Base-by-base conservation (phyloP, 2,113 vertebrate species). In the Eolophus roseicapilla region DNA sequence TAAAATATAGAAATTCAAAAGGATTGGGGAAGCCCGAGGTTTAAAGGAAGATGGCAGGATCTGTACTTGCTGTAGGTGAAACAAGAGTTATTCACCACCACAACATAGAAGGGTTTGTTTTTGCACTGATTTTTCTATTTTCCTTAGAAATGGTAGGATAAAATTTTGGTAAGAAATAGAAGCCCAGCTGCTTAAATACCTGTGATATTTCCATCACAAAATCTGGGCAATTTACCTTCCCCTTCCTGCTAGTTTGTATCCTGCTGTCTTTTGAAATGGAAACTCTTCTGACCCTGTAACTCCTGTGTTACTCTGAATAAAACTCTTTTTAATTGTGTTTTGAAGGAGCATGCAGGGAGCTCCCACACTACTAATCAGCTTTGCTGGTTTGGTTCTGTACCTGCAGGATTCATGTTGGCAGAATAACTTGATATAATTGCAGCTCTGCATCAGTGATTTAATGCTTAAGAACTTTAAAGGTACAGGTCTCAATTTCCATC, bases 301-400 rank as follows among this genome's bases (percentile, higher is more conserved):
- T 94, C 95, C 94, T 86, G 79, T 91, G 97, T 95, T 95, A 96
- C 95, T 95, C 81, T 64, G 86, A 96, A 96, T 95, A 94, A 95
- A 95, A 96, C 93, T 97, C 96, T 94, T 97, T 97, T 95, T 98
- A 98, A 98, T 97, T 97, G 95, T 96, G 88, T 97, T 97, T 95
- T 95, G 93, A 94, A 96, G 82, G 75, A 93, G 67, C 95, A 92
- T 71, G 78, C 93, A 75, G 80, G 94, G 84, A 90, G 94, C 89
- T 96, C 96, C 96, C 95, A 91, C 96, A 96, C 94, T 96, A 77
- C 97, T 97, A 97, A 97, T 98, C 94, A 97, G 96, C 94, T 97
- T 94, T 97, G 86, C 94, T 90, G 88, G 60, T 59, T 92, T 95
- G 90, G 80, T 91, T 97, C 93, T 94, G 78, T 85, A 82, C 96